phyloP scores from a whole-genome alignment of 2,113 vertebrate genomes.

The Tupaia chinensis region DNA sequence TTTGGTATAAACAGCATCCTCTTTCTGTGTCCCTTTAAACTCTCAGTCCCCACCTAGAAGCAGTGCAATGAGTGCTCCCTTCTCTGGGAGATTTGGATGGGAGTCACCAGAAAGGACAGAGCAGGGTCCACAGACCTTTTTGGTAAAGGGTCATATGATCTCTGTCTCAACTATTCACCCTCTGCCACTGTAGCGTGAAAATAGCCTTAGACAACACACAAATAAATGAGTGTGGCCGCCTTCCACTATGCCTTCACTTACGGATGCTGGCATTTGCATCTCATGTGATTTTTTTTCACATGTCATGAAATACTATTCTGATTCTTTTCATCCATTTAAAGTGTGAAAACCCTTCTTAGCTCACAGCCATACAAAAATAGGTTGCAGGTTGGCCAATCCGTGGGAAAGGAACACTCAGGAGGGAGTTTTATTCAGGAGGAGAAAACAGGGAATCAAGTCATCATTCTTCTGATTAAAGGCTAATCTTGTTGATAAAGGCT shows the following conservation, averaged over 20 bases:
- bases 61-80: background rate
- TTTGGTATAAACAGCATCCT: no score
- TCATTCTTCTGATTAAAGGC: background rate
- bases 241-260: background rate
- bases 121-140: background rate
- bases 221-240: fast-evolving
- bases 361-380: background rate
- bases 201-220: background rate
- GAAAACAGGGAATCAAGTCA: background rate
- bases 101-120: background rate
- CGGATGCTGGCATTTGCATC: background rate
- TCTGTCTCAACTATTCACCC: background rate
- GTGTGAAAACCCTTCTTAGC: background rate
- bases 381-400: fast-evolving
- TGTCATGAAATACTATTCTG: background rate
- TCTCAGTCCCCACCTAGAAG: fast-evolving
- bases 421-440: background rate
- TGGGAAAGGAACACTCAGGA: background rate
- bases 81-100: background rate
- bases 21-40: background rate
- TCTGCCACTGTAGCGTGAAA: background rate
- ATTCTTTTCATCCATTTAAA: background rate
- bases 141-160: background rate
- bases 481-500: background rate
- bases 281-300: background rate